phyloP scores from a whole-genome alignment of 2,888 invertebrate species.

The Xestia rhomboidea region DNA sequence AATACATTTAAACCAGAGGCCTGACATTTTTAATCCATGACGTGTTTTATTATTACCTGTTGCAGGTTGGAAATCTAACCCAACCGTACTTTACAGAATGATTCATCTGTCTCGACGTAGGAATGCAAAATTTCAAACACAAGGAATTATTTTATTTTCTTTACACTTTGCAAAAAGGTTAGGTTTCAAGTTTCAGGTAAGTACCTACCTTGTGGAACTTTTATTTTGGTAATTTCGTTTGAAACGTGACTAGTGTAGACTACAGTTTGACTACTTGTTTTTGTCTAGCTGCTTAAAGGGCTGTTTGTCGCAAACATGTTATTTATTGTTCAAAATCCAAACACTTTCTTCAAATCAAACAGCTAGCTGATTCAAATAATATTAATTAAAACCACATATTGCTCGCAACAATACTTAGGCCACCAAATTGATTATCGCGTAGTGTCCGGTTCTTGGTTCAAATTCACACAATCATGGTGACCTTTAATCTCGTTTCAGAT shows the following conservation, averaged over 20 bases:
- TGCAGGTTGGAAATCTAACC: conserved; percentile 22
- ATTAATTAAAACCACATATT: conserved; percentile 13
- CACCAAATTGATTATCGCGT: conserved; percentile 80
- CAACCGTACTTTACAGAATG: neutral
- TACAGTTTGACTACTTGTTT: neutral
- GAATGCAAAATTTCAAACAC: neutral
- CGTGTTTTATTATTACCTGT: conserved; percentile 38
- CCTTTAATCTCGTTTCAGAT: conserved; percentile 88
- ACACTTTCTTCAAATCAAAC: neutral
- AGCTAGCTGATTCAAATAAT: neutral
- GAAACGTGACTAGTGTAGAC: neutral
- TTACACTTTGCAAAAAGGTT: neutral
- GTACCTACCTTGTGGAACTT: neutral
- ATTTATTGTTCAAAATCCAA: neutral
- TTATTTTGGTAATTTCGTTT: neutral
- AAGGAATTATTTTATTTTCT: neutral
- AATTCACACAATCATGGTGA: conserved; percentile 86
- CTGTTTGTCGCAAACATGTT: neutral
- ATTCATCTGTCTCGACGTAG: conserved; percentile 1
- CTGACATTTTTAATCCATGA: conserved; percentile 45
- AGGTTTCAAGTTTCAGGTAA: neutral
- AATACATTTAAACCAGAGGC: conserved; percentile 35
- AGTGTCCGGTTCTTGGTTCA: conserved; percentile 87
- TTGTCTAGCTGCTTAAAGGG: neutral
- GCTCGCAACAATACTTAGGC: conserved; percentile 54